These are phyloP conservation scores for Eupristina koningsbergeri DNA, from an alignment of 1,140 invertebrate species.

Conservation along the genomic window DNA sequence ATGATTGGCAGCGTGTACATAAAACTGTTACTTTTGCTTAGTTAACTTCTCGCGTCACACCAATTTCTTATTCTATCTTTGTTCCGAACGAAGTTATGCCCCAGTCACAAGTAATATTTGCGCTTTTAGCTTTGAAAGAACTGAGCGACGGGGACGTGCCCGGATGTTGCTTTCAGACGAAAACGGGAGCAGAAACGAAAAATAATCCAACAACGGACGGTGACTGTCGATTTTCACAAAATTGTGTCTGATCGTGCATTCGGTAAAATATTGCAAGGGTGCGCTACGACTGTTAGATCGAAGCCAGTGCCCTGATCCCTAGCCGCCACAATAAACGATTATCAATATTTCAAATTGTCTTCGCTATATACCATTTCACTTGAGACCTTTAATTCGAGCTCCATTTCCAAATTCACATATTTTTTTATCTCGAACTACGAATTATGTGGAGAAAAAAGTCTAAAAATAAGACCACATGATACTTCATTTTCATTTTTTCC, in stretches of 20 bases:
- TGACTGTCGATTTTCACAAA: conserved; percentile 27
- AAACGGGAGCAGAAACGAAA: background rate
- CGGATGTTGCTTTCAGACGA: background rate
- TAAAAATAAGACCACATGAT: no score
- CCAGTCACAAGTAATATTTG: background rate
- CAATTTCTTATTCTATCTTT: conserved; percentile 16
- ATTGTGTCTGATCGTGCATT: background rate
- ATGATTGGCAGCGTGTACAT: background rate
- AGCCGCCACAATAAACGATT: background rate
- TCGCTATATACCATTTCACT: background rate
- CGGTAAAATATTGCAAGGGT: background rate
- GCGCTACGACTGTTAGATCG: background rate
- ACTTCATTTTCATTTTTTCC: no score
- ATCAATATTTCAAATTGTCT: background rate
- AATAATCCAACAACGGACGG: background rate
- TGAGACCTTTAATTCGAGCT: background rate
- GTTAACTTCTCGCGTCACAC: conserved; percentile 7
- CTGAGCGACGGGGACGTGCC: background rate
- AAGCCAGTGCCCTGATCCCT: background rate
- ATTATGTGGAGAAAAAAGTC: conserved; percentile 1
- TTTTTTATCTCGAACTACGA: background rate
- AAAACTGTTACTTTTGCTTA: conserved; percentile 52
- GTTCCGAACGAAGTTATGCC: background rate
- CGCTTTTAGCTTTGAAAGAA: background rate
- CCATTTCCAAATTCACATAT: background rate